These are phyloP conservation scores for Danionella cerebrum DNA, from an alignment of 2,113 vertebrate species.

Conservation along the genomic window DNA sequence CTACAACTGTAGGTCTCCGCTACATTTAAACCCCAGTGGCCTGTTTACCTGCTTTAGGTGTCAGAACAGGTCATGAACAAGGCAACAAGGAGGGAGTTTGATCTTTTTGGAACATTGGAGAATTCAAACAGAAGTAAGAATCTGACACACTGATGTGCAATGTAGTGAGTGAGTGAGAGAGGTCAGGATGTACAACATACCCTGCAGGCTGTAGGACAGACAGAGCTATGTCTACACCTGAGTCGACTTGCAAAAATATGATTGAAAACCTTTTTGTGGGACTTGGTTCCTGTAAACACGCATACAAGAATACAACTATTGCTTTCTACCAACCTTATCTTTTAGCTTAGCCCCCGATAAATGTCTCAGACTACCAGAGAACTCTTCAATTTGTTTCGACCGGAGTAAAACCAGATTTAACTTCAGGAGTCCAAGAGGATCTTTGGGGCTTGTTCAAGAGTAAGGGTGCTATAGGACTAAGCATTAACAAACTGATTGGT, in stretches of 20 bases:
- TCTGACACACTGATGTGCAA: constrained; percentile 33
- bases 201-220: constrained; percentile 4
- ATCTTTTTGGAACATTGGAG: constrained; percentile 20
- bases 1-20: not conserved
- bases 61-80: constrained; percentile 18
- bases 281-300: too few relatives aligned
- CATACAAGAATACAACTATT: too few relatives aligned
- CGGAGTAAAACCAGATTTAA: too few relatives aligned
- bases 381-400: too few relatives aligned
- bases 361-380: too few relatives aligned
- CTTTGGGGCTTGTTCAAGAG: too few relatives aligned
- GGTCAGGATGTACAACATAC: constrained; percentile 19
- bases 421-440: too few relatives aligned
- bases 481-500: too few relatives aligned
- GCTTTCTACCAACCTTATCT: too few relatives aligned
- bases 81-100: constrained; percentile 3
- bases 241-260: not conserved
- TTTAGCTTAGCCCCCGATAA: too few relatives aligned
- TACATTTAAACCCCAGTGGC: constrained; percentile 17
- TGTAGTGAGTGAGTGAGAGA: constrained; percentile 19
- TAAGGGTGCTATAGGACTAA: too few relatives aligned
- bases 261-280: too few relatives aligned
- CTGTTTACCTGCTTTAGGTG: constrained; percentile 19
- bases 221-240: constrained; percentile 3
- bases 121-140: constrained; percentile 29